Conservation (phyloP, 1,140 invertebrate species). For the Drosophila albomicans region DNA sequence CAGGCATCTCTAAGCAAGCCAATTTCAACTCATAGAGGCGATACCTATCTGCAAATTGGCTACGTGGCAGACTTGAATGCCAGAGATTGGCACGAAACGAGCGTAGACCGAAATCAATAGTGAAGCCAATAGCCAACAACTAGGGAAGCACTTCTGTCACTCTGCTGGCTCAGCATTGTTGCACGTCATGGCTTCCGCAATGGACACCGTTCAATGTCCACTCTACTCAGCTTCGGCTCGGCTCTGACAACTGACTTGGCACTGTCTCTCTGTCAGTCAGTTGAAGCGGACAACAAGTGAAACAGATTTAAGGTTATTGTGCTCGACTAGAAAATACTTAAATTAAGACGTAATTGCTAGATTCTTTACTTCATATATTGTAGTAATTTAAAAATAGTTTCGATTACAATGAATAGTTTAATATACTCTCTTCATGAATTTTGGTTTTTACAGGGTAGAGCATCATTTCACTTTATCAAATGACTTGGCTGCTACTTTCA, state of each 20-base stretch:
- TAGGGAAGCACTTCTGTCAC: slow-evolving; percentile 18
- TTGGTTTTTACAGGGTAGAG: slow-evolving; percentile 3
- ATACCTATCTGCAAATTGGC: slow-evolving; percentile 62
- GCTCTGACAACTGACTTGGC: slow-evolving; percentile 17
- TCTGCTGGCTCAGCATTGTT: slow-evolving; percentile 71
- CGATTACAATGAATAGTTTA: neutral
- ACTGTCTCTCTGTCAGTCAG: slow-evolving; percentile 11
- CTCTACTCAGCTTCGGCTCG: neutral
- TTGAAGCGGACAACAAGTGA: slow-evolving; percentile 18
- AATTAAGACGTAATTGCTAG: too few species aligned
- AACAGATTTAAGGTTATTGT: neutral
- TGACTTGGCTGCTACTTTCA: slow-evolving; percentile 22
- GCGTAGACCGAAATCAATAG: slow-evolving; percentile 55
- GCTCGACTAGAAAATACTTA: too few species aligned
- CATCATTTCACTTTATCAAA: slow-evolving; percentile 46
- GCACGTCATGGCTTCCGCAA: slow-evolving; percentile 62
- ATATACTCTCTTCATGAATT: neutral
- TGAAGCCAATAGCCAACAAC: slow-evolving; percentile 7
- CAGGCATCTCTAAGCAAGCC: slow-evolving; percentile 17
- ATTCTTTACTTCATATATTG: too few species aligned
- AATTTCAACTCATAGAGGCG: slow-evolving; percentile 26
- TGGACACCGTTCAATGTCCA: slow-evolving; percentile 57
- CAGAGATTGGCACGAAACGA: slow-evolving; percentile 66
- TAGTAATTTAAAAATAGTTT: too few species aligned
- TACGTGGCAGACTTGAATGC: slow-evolving; percentile 70